Evolutionary conservation across 1,140 invertebrate genomes (phyloP), one percentile per base, ranked within the genome.

Genomic region (Listronotus bonariensis): DNA sequence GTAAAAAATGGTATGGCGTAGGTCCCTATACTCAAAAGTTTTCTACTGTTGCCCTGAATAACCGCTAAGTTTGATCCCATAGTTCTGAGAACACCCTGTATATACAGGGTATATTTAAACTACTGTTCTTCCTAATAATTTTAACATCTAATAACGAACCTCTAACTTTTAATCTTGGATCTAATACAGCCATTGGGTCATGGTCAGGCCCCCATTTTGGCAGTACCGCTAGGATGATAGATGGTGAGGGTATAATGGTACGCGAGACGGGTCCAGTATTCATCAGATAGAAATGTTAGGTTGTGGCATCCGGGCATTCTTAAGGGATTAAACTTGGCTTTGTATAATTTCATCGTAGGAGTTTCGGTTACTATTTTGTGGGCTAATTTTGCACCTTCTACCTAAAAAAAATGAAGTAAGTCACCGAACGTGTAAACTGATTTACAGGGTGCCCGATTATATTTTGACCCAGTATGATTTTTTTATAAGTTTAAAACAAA

Each of bases 191-290:
- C 20, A 79, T 75, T 46, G 79, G 65, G 79, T 92, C 89, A 11
- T 59, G 72, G 6, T 72, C 72, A 0, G 85, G 83, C 8, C 90
- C n/a, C 91, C 92, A 93, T 93, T 78, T 89, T 92, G 18, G 86
- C 87, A 0, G 91, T 92, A 10, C 86, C 82, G 0, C 80, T 77
- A 0, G 86, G 87, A 80, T 91, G 89, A 70, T 88, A 90, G 48
- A 90, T 83, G 36, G 87, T 87, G 68, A 85, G 79, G 0, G 88
- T 88, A 43, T 88, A 89, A 71, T 86, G 83, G 43, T 85, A 79
- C 1, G 86, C 85, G 64, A 88, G 81, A 73, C 90, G 92, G 57
- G 83, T 85, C 86, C 88, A 89, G 68, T 88, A 90, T 40, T 87
- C 83, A 32, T 87, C 84, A 0, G 87, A 88, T 64, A 85, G 78